Evolutionary conservation across 2,113 vertebrate genomes (phyloP).

Genomic region (Felis catus): DNA sequence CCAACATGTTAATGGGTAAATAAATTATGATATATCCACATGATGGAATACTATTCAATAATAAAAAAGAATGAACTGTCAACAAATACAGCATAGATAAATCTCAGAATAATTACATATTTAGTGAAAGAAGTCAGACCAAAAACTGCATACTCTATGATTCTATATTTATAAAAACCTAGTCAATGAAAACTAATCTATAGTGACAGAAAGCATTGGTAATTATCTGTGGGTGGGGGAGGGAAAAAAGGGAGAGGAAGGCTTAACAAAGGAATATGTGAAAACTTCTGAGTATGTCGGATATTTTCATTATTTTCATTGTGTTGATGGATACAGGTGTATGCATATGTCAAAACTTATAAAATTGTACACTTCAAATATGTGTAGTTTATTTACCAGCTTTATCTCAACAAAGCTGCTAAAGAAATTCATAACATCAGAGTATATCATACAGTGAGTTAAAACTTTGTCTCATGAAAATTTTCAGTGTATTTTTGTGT

Average conservation of each 20-base stretch:
- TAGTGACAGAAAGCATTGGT: not conserved
- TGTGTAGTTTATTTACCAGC: not conserved
- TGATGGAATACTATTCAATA: not conserved
- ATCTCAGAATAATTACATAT: not conserved
- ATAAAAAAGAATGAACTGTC: not conserved
- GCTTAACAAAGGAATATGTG: not conserved
- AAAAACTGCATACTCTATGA: not conserved
- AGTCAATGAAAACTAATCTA: not conserved
- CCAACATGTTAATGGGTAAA: not conserved
- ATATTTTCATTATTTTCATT: not conserved
- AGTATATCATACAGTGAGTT: not conserved
- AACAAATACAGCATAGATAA: not conserved
- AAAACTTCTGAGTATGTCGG: not conserved
- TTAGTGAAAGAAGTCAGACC: not conserved
- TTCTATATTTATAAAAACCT: not conserved
- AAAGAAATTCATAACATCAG: not conserved
- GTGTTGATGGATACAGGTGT: not conserved
- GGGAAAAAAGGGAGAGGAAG: not conserved
- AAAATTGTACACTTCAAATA: not conserved
- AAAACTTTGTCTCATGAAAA: not conserved
- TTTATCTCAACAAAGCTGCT: not conserved
- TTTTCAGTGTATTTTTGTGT: not conserved
- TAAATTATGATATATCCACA: not conserved
- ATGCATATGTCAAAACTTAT: not conserved
- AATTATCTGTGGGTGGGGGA: not conserved